Percentiles rank a stretch among this genome's conserved stretches.
Conservation (phyloP, 92 coral and sea anemone species). For the Phenganax subtilis region DNA sequence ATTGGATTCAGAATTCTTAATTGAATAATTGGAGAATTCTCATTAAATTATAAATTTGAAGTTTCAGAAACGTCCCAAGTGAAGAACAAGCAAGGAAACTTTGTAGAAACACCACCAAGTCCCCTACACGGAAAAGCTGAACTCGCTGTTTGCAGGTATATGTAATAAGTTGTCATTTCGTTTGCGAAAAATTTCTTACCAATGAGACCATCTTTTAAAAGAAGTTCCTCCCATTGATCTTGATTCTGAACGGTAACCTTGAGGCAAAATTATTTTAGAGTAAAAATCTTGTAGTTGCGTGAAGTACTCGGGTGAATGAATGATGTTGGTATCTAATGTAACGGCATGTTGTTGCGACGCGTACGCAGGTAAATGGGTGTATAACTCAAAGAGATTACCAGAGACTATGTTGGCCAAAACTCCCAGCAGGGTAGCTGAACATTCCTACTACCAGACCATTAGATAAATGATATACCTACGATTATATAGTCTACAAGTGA, state of each 20-base stretch:
- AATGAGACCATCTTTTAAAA: conserved; percentile 81
- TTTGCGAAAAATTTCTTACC: conserved; percentile 45
- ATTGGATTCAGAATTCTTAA: no score
- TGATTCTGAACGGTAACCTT: conserved; percentile 79
- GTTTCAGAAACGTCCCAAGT: neutral
- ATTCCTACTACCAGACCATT: neutral
- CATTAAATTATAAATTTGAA: neutral
- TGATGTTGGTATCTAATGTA: no score
- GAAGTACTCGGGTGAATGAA: no score
- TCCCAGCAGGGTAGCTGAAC: no score
- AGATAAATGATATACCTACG: neutral
- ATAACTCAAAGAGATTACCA: no score
- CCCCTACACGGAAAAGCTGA: no score
- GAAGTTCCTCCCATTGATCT: conserved; percentile 88
- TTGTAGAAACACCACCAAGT: neutral
- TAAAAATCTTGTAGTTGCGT: neutral
- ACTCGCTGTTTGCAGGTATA: no score
- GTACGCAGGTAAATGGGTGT: no score
- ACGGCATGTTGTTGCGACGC: no score
- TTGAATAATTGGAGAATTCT: neutral
- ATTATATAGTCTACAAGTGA: no score
- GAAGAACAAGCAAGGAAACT: neutral
- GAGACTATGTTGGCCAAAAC: no score
- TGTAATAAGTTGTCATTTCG: no score
- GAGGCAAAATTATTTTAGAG: neutral